Evolutionary conservation across 2,888 invertebrate genomes (phyloP), one percentile per base, ranked within the genome.

Genomic region (Perithous albicinctus): DNA sequence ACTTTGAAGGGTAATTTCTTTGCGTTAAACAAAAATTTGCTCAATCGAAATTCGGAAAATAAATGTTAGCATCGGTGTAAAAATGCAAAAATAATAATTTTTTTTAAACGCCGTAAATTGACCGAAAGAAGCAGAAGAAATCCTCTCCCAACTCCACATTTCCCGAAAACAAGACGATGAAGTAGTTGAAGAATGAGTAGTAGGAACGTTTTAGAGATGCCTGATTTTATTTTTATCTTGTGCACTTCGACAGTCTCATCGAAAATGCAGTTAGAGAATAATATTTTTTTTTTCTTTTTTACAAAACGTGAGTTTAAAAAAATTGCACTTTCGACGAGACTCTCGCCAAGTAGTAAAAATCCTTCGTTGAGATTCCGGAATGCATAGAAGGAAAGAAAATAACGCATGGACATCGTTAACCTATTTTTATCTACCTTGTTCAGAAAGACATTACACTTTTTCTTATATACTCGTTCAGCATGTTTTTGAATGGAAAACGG

Each of bases 351-450:
- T 59, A 35, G 59, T 23, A 8, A 26, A 29, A 29, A 56, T 56
- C 32, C 59, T 35, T 59, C 35, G 32, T 18, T 18, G 59, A 35
- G 59, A 35, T 59, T 59, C 18, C 59, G 15, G 59, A 59, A 59
- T 59, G 59, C 32, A 15, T 32, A 35, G 18, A 59, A 15, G 2
- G 18, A 18, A 8, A 32, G 20, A 72, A 76, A 46, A 56, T 51
- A 76, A 80, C 59, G 80, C 72, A 79, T 78, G 81, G 35, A 59
- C 38, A 78, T 70, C 56, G 54, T 63, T 76, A n/a, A 15, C 48
- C 29, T 56, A 64, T 66, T 56, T 43, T 32, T 70, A 59, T 41
- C 15, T 35, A 67, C 20, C 26, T 10, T 35, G 56, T 67, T n/a
- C 67, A 66, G 35, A 18, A 32, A 35, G n/a, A 56, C 6, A 56